Percentiles rank a stretch among this genome's conserved stretches.
Evolutionary conservation across 2,797 vertebrate species (phyloP).

Genomic region (Melanotaenia parkinsoni): DNA sequence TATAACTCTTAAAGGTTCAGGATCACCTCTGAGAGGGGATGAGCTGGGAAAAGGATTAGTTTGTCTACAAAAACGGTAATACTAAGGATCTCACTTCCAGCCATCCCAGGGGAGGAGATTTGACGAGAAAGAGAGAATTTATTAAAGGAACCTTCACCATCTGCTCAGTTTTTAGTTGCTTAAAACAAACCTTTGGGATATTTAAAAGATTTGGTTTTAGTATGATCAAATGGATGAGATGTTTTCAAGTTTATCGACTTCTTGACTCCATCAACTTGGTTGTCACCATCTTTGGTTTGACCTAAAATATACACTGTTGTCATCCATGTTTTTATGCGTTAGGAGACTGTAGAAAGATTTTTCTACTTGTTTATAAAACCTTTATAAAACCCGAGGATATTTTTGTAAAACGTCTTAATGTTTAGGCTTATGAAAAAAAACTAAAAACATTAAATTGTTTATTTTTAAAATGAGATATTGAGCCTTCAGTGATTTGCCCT

Average conservation of each 20-base stretch:
- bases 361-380: background rate
- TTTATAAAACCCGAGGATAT: too few species aligned
- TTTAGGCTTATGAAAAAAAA: too few species aligned
- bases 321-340: background rate
- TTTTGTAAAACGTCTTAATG: too few species aligned
- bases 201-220: too few species aligned
- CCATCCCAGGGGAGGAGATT: constrained; percentile 14
- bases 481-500: too few species aligned
- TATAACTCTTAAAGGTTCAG: constrained; percentile 62
- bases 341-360: background rate
- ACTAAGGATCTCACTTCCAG: constrained; percentile 65
- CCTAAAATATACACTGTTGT: background rate
- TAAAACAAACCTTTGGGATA: background rate
- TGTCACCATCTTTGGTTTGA: background rate
- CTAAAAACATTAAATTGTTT: too few species aligned
- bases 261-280: too few species aligned
- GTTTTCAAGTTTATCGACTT: too few species aligned
- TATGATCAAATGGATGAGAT: too few species aligned
- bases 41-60: constrained; percentile 67
- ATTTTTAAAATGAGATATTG: too few species aligned
- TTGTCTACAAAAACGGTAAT: constrained; percentile 50
- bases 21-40: constrained; percentile 68
- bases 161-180: background rate
- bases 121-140: background rate
- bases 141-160: background rate